Evolutionary conservation across 1,140 invertebrate species (phyloP).

Genomic region (Magallana gigas): DNA sequence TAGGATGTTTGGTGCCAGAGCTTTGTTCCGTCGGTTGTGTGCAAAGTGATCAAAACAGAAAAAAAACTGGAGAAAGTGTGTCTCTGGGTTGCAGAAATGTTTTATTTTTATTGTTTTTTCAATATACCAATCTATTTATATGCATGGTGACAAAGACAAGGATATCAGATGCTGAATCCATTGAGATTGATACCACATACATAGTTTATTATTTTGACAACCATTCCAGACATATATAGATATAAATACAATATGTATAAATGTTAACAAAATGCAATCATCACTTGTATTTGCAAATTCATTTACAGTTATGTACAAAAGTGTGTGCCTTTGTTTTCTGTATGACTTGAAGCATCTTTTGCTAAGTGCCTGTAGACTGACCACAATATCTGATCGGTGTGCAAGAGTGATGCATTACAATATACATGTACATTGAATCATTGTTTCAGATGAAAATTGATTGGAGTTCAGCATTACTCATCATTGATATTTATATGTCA

Average conservation of each 20-base stretch:
- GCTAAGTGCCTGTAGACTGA: neutral
- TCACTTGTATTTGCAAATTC: neutral
- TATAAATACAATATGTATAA: neutral
- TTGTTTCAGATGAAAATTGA: neutral
- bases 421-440: neutral
- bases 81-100: too few relatives aligned
- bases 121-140: too few relatives aligned
- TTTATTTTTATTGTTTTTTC: too few relatives aligned
- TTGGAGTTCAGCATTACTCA: conserved; percentile 1
- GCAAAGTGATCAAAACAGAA: too few relatives aligned
- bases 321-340: conserved; percentile 26
- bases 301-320: neutral
- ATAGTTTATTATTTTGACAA: neutral
- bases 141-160: too few relatives aligned
- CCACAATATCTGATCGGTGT: neutral
- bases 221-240: conserved; percentile 3
- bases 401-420: neutral
- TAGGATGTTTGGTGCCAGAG: conserved; percentile 38
- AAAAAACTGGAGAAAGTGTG: too few relatives aligned
- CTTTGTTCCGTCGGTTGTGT: too few relatives aligned
- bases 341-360: neutral
- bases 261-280: neutral
- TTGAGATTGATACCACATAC: too few relatives aligned
- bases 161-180: too few relatives aligned
- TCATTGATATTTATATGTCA: conserved; percentile 12